Evolutionary conservation across 2,888 invertebrate genomes (phyloP).

Genomic region (Diarsia brunnea): DNA sequence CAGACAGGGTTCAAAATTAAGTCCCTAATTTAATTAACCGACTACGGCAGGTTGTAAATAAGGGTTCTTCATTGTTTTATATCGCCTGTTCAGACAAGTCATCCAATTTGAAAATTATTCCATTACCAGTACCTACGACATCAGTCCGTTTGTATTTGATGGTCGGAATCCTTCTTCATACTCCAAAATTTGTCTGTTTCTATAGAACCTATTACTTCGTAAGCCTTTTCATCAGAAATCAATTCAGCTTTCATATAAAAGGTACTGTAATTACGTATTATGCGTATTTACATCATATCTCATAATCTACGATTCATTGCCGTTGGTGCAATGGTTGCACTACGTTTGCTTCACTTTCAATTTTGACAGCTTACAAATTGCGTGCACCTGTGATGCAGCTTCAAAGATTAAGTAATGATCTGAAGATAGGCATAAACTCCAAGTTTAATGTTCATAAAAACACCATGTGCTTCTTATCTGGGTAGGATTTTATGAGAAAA

Average conservation of each 20-base stretch:
- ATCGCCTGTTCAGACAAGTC: not conserved
- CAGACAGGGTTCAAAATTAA: slow-evolving; percentile 5
- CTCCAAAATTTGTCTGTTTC: not conserved
- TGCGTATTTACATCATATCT: slow-evolving; percentile 23
- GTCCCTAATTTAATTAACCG: slow-evolving; percentile 7
- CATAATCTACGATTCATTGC: slow-evolving; percentile 27
- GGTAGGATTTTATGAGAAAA: slow-evolving; percentile 10
- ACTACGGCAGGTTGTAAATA: not conserved
- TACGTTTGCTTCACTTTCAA: slow-evolving; percentile 57
- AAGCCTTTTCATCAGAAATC: slow-evolving; percentile 9
- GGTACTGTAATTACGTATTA: slow-evolving; percentile 12
- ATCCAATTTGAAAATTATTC: not conserved
- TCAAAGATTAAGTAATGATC: slow-evolving; percentile 54
- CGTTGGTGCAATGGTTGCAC: slow-evolving; percentile 32
- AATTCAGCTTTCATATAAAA: slow-evolving; percentile 7
- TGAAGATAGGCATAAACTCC: slow-evolving; percentile 14
- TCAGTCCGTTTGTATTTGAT: not conserved
- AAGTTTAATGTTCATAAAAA: not conserved
- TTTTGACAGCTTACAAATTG: slow-evolving; percentile 65
- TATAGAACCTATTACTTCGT: not conserved
- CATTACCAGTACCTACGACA: not conserved
- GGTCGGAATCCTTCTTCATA: not conserved
- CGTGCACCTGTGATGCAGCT: slow-evolving; percentile 62
- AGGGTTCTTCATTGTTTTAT: not conserved
- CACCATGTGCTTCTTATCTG: not conserved